A percentile compares a stretch with the other conserved stretches of the same genome.
Evolutionary conservation across 2,888 invertebrate species (phyloP).

Genomic region (Deroplatys truncata): DNA sequence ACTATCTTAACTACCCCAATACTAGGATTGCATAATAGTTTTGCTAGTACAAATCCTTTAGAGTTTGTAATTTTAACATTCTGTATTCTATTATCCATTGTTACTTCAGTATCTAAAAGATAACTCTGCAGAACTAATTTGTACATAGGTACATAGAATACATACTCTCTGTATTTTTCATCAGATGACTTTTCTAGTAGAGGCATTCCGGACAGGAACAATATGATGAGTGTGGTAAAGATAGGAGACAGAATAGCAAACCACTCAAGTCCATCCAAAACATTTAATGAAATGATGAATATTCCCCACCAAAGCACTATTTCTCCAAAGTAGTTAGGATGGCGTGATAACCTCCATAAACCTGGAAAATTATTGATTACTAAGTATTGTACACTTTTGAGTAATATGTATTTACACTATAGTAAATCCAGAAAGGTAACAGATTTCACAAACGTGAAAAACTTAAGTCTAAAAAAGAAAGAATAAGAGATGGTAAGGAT

Average conservation of each 20-base stretch:
- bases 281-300: conserved; percentile 82
- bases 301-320: conserved; percentile 93
- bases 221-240: conserved; percentile 80
- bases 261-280: conserved; percentile 82
- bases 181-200: conserved; percentile 82
- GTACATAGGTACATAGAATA: conserved; percentile 28
- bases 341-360: conserved; percentile 82
- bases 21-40: too few relatives aligned
- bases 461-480: too few relatives aligned
- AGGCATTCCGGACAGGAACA: conserved; percentile 89
- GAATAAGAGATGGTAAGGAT: too few relatives aligned
- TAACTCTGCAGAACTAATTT: too few relatives aligned
- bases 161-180: conserved; percentile 82
- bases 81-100: too few relatives aligned
- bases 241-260: conserved; percentile 80
- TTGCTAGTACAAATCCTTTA: too few relatives aligned
- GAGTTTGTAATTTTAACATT: too few relatives aligned
- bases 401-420: too few relatives aligned
- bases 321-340: conserved; percentile 94
- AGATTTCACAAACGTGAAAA: too few relatives aligned
- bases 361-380: conserved; percentile 45
- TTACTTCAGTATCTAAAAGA: too few relatives aligned
- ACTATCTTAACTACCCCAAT: too few relatives aligned
- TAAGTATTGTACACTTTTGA: background rate
- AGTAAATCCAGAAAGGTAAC: too few relatives aligned